phyloP scores from a whole-genome alignment of 2,888 invertebrate genomes.

The Drosophila subsilvestris region DNA sequence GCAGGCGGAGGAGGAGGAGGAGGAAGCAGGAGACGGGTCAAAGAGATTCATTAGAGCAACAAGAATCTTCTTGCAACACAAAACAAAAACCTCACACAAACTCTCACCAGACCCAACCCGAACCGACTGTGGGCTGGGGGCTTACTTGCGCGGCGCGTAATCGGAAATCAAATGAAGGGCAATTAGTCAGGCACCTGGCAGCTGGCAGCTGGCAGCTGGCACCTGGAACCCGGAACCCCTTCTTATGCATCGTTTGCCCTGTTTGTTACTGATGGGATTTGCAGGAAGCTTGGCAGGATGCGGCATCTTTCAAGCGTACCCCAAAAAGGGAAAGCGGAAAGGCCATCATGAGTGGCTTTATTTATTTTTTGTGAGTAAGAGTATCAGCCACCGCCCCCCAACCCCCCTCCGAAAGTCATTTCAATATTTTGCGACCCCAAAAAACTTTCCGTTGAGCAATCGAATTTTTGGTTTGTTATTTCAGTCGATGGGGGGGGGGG shows the following conservation, averaged over 20 bases:
- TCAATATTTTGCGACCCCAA: conserved; percentile 46
- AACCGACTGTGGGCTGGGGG: neutral
- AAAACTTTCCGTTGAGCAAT: conserved; percentile 21
- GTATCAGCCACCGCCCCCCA: conserved; percentile 5
- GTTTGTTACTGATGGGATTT: conserved; percentile 50
- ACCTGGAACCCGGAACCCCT: conserved; percentile 14
- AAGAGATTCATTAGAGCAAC: neutral
- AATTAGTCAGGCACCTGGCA: conserved; percentile 55
- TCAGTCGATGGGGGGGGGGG: conserved; percentile 33
- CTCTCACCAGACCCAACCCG: neutral
- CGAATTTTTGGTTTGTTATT: conserved; percentile 54
- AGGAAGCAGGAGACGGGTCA: conserved; percentile 5
- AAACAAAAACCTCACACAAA: no score
- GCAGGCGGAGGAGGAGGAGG: neutral
- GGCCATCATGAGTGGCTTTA: conserved; percentile 31
- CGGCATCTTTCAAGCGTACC: conserved; percentile 22
- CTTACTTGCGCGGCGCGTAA: conserved; percentile 2
- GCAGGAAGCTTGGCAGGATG: neutral
- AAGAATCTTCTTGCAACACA: neutral
- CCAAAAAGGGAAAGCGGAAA: no score
- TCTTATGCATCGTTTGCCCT: conserved; percentile 18
- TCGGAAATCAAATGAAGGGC: conserved; percentile 36
- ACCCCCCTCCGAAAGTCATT: conserved; percentile 48
- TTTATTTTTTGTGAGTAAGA: conserved; percentile 6
- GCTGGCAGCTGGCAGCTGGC: conserved; percentile 16